Conservation (phyloP, 2,113 vertebrate species). For the Anser cygnoides region DNA sequence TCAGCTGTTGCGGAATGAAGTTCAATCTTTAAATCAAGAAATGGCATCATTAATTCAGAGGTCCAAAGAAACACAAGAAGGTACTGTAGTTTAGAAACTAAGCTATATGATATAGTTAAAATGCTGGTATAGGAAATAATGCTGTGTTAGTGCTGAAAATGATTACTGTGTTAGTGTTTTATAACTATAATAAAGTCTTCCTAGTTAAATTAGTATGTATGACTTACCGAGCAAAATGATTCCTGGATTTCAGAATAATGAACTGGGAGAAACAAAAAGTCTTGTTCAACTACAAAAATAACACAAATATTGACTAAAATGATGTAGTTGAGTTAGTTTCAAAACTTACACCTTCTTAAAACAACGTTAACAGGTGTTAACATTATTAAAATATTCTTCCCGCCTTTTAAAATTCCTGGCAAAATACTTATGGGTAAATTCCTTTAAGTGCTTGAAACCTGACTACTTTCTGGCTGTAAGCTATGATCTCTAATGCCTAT, state of each 20-base stretch:
- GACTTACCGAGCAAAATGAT: background rate
- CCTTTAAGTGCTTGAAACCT: background rate
- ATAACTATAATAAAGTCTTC: background rate
- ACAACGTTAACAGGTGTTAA: background rate
- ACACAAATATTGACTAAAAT: background rate
- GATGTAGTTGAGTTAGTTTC: background rate
- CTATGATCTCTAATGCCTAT: background rate
- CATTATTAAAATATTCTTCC: background rate
- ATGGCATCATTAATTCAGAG: slow-evolving; percentile 94
- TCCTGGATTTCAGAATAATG: background rate
- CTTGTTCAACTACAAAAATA: background rate
- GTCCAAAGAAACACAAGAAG: slow-evolving; percentile 93
- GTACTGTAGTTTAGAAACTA: slow-evolving; percentile 64
- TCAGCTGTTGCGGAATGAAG: slow-evolving; percentile 92
- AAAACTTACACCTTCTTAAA: background rate
- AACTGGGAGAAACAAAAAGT: background rate
- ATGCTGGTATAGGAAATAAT: background rate
- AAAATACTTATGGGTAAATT: background rate
- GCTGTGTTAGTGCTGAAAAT: background rate
- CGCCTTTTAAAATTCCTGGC: background rate
- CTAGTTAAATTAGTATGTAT: background rate
- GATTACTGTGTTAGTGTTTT: background rate
- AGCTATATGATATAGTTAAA: background rate
- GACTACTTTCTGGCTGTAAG: background rate
- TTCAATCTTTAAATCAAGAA: slow-evolving; percentile 96